Percentiles rank a stretch among this genome's conserved stretches.
Conservation (phyloP, 2,113 vertebrate genomes). For the Chlorodrepanis virens region DNA sequence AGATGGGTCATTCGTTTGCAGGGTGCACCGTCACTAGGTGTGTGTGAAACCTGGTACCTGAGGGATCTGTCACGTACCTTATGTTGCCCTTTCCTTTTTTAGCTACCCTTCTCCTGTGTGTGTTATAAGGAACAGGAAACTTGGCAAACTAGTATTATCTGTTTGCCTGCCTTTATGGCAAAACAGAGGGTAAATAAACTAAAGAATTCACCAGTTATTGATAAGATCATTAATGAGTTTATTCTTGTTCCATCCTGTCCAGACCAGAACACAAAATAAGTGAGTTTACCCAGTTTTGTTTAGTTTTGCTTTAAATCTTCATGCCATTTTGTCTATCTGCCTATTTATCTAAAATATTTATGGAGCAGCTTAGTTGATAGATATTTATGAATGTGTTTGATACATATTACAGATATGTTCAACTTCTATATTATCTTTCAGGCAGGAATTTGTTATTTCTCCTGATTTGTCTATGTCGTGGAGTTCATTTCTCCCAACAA, state of each 20-base stretch:
- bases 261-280: background rate
- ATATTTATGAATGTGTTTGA: background rate
- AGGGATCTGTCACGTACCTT: background rate
- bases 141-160: background rate
- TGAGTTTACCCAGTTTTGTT: background rate
- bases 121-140: background rate
- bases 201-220: background rate
- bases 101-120: background rate
- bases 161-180: background rate
- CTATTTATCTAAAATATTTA: constrained; percentile 36
- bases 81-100: background rate
- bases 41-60: background rate
- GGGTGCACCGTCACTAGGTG: background rate
- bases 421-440: background rate
- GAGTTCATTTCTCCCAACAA: background rate
- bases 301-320: constrained; percentile 22
- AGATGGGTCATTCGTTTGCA: background rate
- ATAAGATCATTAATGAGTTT: background rate
- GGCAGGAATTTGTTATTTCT: background rate
- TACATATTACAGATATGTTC: background rate
- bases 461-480: background rate
- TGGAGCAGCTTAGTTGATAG: background rate
- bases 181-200: background rate
- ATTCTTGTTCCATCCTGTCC: background rate
- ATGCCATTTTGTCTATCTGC: background rate